These are phyloP conservation scores for Gouania willdenowi DNA, from an alignment of 2,797 vertebrate genomes.

Conservation along the genomic window DNA sequence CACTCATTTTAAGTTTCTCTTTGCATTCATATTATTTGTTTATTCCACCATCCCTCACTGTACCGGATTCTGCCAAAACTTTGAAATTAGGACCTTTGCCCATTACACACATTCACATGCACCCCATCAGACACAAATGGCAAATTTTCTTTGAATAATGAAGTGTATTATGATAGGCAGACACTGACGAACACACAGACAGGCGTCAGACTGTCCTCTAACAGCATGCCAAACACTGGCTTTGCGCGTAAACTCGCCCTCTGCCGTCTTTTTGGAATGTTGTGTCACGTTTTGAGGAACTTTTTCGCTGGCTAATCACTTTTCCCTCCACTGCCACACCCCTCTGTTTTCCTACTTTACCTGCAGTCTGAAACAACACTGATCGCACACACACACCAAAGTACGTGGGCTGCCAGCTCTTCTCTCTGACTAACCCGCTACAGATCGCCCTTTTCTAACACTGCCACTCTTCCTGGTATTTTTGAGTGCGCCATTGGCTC, in stretches of 20 bases:
- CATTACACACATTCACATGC: constrained; percentile 11
- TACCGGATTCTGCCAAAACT: constrained; percentile 81
- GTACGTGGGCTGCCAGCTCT: constrained; percentile 42
- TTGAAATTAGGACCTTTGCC: constrained; percentile 4
- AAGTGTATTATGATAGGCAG: constrained; percentile 9
- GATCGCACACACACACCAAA: constrained; percentile 14
- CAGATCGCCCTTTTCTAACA: constrained; percentile 58
- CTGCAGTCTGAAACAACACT: constrained; percentile 31
- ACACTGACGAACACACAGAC: constrained; percentile 1
- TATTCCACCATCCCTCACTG: constrained; percentile 56
- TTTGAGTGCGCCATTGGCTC: constrained; percentile 34
- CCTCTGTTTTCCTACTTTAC: not conserved
- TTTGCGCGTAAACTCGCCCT: constrained; percentile 56
- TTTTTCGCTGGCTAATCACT: constrained; percentile 35
- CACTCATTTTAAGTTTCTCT: constrained; percentile 49
- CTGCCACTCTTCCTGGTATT: constrained; percentile 32
- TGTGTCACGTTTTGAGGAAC: constrained; percentile 39
- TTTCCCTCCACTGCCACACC: constrained; percentile 32
- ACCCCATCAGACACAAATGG: not conserved
- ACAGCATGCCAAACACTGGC: constrained; percentile 65
- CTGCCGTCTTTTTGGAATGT: constrained; percentile 41
- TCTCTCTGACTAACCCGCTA: constrained; percentile 64
- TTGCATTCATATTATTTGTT: constrained; percentile 37
- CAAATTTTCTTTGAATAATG: not conserved
- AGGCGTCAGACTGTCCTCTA: constrained; percentile 53